Evolutionary conservation across 2,113 vertebrate genomes (phyloP).

Genomic region (Arenaria interpres): DNA sequence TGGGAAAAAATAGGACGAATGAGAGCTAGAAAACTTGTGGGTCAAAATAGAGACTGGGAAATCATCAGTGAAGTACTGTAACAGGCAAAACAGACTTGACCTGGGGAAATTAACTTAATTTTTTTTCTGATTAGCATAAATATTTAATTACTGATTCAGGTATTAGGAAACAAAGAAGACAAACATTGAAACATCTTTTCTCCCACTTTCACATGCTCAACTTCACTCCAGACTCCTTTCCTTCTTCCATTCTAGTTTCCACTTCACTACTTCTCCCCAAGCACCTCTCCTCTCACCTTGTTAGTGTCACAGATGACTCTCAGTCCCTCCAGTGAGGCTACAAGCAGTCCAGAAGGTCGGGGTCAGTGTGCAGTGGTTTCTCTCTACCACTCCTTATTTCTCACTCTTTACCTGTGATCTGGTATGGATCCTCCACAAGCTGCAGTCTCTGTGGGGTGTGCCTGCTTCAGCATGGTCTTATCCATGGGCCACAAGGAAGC

Average conservation of each 20-base stretch:
- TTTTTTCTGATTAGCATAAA: not conserved
- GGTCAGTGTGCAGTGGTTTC: not conserved
- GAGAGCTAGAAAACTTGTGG: not conserved
- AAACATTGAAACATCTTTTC: not conserved
- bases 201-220: not conserved
- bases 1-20: not conserved
- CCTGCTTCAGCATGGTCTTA: not conserved
- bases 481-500: not conserved
- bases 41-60: not conserved
- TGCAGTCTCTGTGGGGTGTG: not conserved
- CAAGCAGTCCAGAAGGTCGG: not conserved
- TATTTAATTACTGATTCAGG: not conserved
- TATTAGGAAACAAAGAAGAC: not conserved
- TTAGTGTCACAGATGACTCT: not conserved
- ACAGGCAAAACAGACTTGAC: not conserved
- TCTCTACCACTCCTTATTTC: not conserved
- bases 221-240: not conserved
- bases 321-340: not conserved
- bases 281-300: not conserved
- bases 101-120: not conserved
- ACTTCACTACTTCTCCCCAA: not conserved
- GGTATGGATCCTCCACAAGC: not conserved
- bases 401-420: not conserved
- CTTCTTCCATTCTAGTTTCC: not conserved
- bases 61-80: not conserved